Evolutionary conservation across 2,113 vertebrate genomes (phyloP).

Genomic region (Nematolebias whitei): DNA sequence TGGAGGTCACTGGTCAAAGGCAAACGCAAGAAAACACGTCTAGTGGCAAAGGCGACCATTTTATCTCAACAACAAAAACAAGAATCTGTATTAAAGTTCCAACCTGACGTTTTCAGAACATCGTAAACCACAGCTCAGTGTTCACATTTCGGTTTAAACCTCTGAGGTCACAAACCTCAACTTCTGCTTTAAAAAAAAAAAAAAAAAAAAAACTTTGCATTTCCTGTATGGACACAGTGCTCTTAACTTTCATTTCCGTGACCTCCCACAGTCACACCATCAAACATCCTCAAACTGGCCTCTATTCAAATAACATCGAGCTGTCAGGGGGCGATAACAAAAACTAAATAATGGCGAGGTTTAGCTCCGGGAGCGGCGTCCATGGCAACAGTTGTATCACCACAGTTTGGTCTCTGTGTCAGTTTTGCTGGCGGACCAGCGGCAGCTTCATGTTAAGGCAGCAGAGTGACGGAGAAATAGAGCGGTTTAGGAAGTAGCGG

Average conservation of each 20-base stretch:
- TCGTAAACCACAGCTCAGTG: neutral
- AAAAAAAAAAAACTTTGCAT: neutral
- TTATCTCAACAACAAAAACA: too few relatives aligned
- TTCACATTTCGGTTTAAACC: neutral
- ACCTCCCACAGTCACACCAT: neutral
- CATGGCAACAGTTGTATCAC: constrained; percentile 6
- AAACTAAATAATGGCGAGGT: constrained; percentile 5
- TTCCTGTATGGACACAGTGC: too few relatives aligned
- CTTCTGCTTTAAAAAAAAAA: neutral
- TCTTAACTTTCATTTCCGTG: too few relatives aligned
- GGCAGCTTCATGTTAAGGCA: neutral
- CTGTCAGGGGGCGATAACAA: neutral
- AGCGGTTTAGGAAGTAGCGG: too few relatives aligned
- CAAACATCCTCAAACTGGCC: neutral
- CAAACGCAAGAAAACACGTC: too few relatives aligned
- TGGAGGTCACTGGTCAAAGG: too few relatives aligned
- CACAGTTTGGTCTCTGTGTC: neutral
- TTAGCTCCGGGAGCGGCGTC: neutral
- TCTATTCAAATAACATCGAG: neutral
- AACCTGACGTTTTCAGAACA: too few relatives aligned
- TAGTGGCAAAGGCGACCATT: too few relatives aligned
- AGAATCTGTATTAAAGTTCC: too few relatives aligned
- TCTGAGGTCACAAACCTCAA: neutral
- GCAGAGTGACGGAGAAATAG: neutral
- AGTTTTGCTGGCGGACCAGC: neutral